phyloP scores from a whole-genome alignment of 2,797 vertebrate species.

The Ataeniobius toweri region DNA sequence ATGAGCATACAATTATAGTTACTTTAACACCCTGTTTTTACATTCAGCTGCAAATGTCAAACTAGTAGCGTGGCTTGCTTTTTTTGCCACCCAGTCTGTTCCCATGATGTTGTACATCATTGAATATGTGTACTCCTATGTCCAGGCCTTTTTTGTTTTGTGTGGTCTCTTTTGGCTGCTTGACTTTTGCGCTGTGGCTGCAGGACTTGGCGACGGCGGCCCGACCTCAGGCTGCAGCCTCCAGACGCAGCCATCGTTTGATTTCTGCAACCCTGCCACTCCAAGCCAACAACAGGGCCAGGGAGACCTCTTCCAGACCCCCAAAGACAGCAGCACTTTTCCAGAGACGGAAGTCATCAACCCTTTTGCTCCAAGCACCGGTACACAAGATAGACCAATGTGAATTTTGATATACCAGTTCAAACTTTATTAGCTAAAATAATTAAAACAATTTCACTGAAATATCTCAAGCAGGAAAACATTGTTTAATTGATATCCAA shows the following conservation, averaged over 20 bases:
- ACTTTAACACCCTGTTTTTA: too few species aligned
- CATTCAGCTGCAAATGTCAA: too few species aligned
- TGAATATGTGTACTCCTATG: too few species aligned
- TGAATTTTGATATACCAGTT: background rate
- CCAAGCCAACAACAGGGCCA: constrained; percentile 74
- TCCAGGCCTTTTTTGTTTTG: too few species aligned
- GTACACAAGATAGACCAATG: constrained; percentile 56
- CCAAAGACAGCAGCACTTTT: constrained; percentile 80
- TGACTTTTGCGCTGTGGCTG: constrained; percentile 3
- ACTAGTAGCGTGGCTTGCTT: too few species aligned
- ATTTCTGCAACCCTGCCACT: constrained; percentile 84
- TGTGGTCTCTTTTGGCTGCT: too few species aligned
- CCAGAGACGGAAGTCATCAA: constrained; percentile 77
- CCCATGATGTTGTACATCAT: too few species aligned
- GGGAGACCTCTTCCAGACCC: constrained; percentile 76
- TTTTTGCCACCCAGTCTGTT: too few species aligned
- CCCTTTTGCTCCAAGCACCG: constrained; percentile 80
- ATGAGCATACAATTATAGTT: too few species aligned
- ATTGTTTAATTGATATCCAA: background rate
- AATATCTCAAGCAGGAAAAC: background rate
- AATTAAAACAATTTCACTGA: background rate
- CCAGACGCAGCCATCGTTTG: constrained; percentile 81
- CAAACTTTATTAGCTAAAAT: background rate
- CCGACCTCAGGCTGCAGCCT: constrained; percentile 75
- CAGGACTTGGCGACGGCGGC: constrained; percentile 60